Evolutionary conservation across 1,140 invertebrate genomes (phyloP), one percentile per base, ranked within the genome.

Genomic region (Venturia canescens): DNA sequence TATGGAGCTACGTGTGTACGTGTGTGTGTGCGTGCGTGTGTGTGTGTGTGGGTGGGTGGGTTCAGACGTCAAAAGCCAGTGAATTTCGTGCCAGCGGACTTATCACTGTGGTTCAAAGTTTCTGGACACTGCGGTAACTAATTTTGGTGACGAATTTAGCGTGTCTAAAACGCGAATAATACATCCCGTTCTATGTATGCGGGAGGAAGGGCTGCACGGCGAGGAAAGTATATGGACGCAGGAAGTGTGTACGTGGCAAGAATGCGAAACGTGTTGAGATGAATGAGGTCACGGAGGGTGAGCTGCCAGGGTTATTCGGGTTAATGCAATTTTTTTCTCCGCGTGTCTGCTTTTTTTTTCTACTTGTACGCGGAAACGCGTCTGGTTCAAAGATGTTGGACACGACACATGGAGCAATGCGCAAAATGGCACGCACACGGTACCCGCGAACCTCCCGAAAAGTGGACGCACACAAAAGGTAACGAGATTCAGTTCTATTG

Each of bases 261-360:
- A 16, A n/a, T 60, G 57, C 3, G 23, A 60, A n/a, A 23, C 16
- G 16, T 60, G 9, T 60, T 60, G 21, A 21, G 11, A n/a, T n/a
- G n/a, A 60, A 60, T 21, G 57, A 60, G 57, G 57, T 16, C 21
- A 60, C 21, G 3, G 57, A 53, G 57, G 21, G 57, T 60, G 57
- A 60, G 3, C 23, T 60, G 6, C 57, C n/a, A 60, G 57, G 57
- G 57, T 60, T 23, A n/a, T n/a, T 60, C 6, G 57, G 18, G 57
- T 60, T 18, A 60, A 60, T n/a, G 50, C n/a, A 34, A 53, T 53
- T 53, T 53, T 53, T 53, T 53, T 53, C 13, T 53, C 21, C n/a
- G n/a, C n/a, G n/a, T n/a, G 18, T 60, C 1, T 60, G 3, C 9
- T 60, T 60, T 60, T 60, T 50, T 50, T 50, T 50, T 50, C 15